Conservation (phyloP, 2,113 vertebrate species). For the Falcunculus frontatus region DNA sequence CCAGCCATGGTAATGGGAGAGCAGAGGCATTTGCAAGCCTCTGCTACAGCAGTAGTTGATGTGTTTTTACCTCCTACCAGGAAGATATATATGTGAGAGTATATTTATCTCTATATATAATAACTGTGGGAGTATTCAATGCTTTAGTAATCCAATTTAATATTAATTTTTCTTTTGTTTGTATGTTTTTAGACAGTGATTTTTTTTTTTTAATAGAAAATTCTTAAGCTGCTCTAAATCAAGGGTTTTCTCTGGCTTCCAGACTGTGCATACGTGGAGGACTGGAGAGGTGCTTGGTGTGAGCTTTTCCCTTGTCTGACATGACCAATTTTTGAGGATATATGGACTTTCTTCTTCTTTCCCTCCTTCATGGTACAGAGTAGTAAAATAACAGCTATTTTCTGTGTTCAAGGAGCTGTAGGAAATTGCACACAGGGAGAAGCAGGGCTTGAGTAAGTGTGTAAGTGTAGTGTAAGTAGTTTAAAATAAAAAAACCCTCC, state of each 20-base stretch:
- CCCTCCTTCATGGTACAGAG: neutral
- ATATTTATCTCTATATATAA: accelerated
- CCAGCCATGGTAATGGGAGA: neutral
- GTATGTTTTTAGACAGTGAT: neutral
- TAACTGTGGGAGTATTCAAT: neutral
- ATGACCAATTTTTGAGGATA: neutral
- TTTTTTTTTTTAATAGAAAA: neutral
- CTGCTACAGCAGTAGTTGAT: neutral
- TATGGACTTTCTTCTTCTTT: neutral
- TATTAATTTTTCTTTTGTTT: neutral
- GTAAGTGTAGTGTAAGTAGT: neutral
- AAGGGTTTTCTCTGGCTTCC: neutral
- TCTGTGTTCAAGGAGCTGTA: neutral
- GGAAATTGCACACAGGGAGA: neutral
- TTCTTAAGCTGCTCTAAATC: neutral
- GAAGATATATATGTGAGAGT: neutral
- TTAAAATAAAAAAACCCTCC: neutral
- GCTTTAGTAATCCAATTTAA: neutral
- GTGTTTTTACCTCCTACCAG: neutral
- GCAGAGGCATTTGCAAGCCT: neutral
- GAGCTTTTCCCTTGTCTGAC: neutral
- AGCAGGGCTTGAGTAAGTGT: neutral
- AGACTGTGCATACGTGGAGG: neutral
- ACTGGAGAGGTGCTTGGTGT: neutral
- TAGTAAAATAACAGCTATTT: neutral